These are phyloP conservation scores for Ceratina australensis DNA, from an alignment of 1,140 invertebrate genomes.

Conservation along the genomic window DNA sequence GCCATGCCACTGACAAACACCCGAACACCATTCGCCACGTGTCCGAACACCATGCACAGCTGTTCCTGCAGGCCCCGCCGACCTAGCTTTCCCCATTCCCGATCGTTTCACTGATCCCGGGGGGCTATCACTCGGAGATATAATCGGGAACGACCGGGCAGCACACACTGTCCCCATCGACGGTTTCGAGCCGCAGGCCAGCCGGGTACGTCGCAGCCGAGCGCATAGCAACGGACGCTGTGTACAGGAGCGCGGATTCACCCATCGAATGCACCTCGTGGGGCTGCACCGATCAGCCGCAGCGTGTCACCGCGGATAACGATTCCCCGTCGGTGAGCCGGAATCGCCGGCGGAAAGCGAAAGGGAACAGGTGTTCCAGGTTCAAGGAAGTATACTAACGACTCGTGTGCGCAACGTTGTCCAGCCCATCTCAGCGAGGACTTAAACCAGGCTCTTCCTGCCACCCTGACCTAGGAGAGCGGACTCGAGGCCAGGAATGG, in stretches of 20 bases:
- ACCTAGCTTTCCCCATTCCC: neutral
- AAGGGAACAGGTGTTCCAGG: neutral
- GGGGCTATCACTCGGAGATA: too few relatives aligned
- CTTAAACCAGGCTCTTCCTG: conserved; percentile 55
- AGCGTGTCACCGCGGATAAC: too few relatives aligned
- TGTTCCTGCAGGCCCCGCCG: neutral
- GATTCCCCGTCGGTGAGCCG: neutral
- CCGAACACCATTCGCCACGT: conserved; percentile 14
- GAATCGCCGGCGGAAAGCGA: neutral
- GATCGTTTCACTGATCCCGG: neutral
- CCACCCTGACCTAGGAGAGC: conserved; percentile 72
- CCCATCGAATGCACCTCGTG: neutral
- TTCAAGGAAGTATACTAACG: conserved; percentile 69
- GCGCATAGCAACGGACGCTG: conserved; percentile 32
- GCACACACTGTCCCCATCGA: neutral
- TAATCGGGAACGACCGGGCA: neutral
- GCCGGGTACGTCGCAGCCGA: neutral
- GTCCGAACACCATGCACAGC: conserved; percentile 8
- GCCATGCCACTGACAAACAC: neutral
- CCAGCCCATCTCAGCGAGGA: conserved; percentile 74
- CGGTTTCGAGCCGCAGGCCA: neutral
- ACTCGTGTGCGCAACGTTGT: conserved; percentile 76
- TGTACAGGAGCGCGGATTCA: neutral
- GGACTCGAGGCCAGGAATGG: conserved; percentile 69
- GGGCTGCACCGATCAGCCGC: neutral